Base-by-base conservation (phyloP, 2,888 invertebrate genomes). In the Aelia acuminata region DNA sequence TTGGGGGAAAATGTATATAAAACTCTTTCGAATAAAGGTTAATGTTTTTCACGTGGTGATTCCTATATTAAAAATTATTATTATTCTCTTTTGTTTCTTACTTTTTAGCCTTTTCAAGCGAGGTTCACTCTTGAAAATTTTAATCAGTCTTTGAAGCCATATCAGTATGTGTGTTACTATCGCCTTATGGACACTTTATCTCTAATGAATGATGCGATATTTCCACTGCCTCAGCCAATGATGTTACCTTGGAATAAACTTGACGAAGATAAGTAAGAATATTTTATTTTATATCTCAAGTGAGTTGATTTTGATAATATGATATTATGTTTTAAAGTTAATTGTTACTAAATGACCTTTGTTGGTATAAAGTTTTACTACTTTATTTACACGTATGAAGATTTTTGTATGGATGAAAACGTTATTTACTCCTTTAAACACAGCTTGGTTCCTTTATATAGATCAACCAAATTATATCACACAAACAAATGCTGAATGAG, bases 191-290 rank as follows among this genome's bases (percentile, higher is more conserved):
- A 57, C 26, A 47, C 48, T 0, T 20, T 87, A 31, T 70, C 70
- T 3, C 8, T 15, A n/a, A 43, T 87, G 57, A 63, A 87, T 70
- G 87, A 47, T n/a, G 87, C 70, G 18, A 43, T 87, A 47, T 70
- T 87, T 70, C 87, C 87, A 26, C 11, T 70, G 2, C 70, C 48
- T 13, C 26, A 35, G 1, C 87, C 70, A 43, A 87, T 70, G 48
- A 87, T 87, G 70, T 70, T 87, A 47, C 87, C 87, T 18, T 87
- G 87, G 87, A 50, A 87, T 43, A 39, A 53, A 53, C 85, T 85
- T 39, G 85, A 53, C 39, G 53, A 50, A n/a, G 35, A 70, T 87
- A 53, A 87, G 87, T 87, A 31, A 63, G 70, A 26, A 26, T 53
- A 20, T 35, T 35, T 15, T 43, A 43, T 57, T 35, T 70, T 35